phyloP scores from a whole-genome alignment of 2,113 vertebrate species.

The Vombatus ursinus region DNA sequence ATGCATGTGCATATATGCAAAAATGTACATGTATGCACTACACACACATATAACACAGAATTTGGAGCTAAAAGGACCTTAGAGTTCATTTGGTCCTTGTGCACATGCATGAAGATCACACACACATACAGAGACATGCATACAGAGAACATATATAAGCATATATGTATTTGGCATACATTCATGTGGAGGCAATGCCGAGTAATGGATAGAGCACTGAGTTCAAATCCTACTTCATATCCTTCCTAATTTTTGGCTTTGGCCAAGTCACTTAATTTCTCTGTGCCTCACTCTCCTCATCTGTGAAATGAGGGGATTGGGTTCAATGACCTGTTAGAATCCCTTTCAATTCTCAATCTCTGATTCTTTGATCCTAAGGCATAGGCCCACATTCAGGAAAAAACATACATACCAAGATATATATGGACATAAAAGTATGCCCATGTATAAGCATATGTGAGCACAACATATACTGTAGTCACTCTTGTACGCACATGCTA shows the following conservation, averaged over 20 bases:
- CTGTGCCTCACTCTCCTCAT: neutral
- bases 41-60: neutral
- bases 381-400: neutral
- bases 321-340: neutral
- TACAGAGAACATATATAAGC: neutral
- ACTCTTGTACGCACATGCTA: neutral
- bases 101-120: neutral
- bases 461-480: neutral
- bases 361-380: neutral
- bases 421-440: neutral
- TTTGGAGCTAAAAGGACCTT: neutral
- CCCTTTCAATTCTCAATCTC: neutral
- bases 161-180: neutral
- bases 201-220: neutral
- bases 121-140: neutral
- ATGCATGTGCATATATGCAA: neutral
- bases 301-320: neutral
- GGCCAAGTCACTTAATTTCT: neutral
- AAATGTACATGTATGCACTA: too few relatives aligned
- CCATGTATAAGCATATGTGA: neutral
- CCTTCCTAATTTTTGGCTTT: neutral
- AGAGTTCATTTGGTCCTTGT: neutral
- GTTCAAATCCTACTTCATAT: neutral
- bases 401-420: neutral
- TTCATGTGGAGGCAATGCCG: neutral